These are phyloP conservation scores for Motacilla alba DNA, from an alignment of 2,113 vertebrate species.

Conservation along the genomic window DNA sequence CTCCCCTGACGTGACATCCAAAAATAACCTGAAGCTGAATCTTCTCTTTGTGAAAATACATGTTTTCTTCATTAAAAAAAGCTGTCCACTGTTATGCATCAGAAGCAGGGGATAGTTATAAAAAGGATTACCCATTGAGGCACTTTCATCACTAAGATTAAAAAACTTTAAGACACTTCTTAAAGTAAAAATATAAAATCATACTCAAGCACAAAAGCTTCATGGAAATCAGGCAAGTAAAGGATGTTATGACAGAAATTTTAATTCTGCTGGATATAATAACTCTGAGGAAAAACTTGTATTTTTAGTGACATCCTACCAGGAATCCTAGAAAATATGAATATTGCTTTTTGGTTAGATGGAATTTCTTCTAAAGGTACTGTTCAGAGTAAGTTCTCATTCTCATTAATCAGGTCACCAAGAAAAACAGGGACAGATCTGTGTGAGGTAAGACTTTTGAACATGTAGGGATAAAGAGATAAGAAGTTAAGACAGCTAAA, in stretches of 20 bases:
- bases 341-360: background rate
- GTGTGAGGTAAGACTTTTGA: background rate
- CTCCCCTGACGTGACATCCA: background rate
- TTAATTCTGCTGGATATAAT: background rate
- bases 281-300: background rate
- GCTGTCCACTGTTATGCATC: background rate
- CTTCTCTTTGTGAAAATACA: background rate
- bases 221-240: background rate
- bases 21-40: conserved; percentile 13
- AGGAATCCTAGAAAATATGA: background rate
- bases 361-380: background rate
- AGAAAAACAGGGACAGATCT: background rate
- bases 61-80: background rate
- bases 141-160: background rate
- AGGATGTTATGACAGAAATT: conserved; percentile 11
- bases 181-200: background rate
- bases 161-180: background rate
- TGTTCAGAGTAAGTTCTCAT: background rate
- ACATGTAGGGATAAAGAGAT: background rate
- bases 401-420: background rate
- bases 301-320: conserved; percentile 17
- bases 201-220: background rate
- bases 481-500: background rate
- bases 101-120: background rate
- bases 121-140: background rate